Percentiles rank a stretch among this genome's conserved stretches.
Evolutionary conservation across 2,888 invertebrate species (phyloP).

Genomic region (Conus canariensis): DNA sequence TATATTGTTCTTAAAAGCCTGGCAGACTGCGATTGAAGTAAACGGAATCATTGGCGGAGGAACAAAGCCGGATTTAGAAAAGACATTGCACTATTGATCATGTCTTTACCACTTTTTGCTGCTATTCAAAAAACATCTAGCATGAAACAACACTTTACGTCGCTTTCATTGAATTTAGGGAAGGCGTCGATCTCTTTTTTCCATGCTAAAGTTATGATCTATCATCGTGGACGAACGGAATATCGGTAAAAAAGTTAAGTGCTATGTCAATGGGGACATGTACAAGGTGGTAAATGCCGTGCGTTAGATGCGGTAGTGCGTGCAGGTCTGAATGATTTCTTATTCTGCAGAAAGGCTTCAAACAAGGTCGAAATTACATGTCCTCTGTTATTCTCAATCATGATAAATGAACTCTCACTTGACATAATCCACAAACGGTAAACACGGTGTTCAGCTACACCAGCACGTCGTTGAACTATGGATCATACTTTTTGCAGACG

Average conservation of each 20-base stretch:
- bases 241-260: not conserved
- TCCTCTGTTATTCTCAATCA: too few species aligned
- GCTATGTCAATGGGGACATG: too few species aligned
- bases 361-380: not conserved
- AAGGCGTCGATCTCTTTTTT: not conserved
- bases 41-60: not conserved
- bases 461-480: not conserved
- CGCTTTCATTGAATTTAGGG: not conserved
- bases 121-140: not conserved
- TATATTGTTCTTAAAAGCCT: not conserved
- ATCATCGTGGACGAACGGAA: not conserved
- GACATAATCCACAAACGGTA: not conserved
- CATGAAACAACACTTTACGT: not conserved
- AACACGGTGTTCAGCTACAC: constrained; percentile 20
- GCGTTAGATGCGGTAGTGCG: constrained; percentile 1
- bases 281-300: not conserved
- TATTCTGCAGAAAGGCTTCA: not conserved
- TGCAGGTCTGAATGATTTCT: not conserved
- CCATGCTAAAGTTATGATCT: constrained; percentile 9
- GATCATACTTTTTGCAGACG: constrained; percentile 7
- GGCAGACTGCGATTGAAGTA: not conserved
- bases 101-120: not conserved
- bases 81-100: not conserved
- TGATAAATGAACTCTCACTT: too few species aligned
- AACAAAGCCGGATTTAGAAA: not conserved